phyloP scores from a whole-genome alignment of 2,797 vertebrate species.

The Serranus cabrilla region DNA sequence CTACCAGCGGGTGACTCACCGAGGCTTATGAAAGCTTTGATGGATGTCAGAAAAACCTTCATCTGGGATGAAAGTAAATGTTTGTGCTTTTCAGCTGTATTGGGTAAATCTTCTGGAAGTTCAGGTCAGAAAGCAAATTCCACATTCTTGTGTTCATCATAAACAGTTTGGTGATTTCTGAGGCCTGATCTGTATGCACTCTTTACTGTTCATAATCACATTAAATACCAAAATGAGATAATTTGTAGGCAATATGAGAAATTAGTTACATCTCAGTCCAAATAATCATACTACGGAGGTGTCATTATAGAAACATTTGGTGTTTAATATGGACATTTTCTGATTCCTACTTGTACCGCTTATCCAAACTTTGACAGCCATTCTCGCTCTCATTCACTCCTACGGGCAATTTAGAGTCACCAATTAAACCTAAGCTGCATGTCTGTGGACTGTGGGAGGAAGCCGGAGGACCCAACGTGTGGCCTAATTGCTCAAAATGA shows the following conservation, averaged over 20 bases:
- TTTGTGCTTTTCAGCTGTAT: slow-evolving; percentile 31
- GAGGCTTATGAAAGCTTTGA: slow-evolving; percentile 43
- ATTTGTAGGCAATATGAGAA: not conserved
- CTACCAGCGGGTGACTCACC: slow-evolving; percentile 24
- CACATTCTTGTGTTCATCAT: too few relatives aligned
- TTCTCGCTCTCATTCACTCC: too few relatives aligned
- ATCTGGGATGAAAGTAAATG: slow-evolving; percentile 25
- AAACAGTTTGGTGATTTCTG: slow-evolving; percentile 4
- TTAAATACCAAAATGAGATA: not conserved
- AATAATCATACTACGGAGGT: not conserved
- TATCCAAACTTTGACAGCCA: too few relatives aligned
- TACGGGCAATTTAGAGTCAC: too few relatives aligned
- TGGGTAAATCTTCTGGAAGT: slow-evolving; percentile 37
- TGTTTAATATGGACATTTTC: too few relatives aligned
- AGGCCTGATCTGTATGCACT: not conserved
- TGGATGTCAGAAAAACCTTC: slow-evolving; percentile 43
- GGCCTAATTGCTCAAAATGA: too few relatives aligned
- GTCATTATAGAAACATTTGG: not conserved
- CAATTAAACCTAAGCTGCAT: too few relatives aligned
- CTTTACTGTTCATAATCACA: not conserved
- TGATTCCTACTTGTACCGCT: too few relatives aligned
- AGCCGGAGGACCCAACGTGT: too few relatives aligned
- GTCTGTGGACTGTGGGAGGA: too few relatives aligned
- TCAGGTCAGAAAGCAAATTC: not conserved
- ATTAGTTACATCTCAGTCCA: not conserved